Base-by-base conservation (phyloP, 2,888 invertebrate species). In the Ornithoptera priamus region DNA sequence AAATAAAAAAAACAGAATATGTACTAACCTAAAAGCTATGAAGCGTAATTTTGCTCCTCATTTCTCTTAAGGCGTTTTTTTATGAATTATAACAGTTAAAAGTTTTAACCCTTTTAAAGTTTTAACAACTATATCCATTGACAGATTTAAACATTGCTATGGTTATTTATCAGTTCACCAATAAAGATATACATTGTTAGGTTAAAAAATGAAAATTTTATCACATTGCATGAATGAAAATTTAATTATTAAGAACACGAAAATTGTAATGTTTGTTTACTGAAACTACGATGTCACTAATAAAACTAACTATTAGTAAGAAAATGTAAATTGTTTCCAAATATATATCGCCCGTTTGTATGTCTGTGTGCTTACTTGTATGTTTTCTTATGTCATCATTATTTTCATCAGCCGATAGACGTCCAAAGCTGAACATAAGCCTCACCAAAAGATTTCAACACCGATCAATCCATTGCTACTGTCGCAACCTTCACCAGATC, bases 321-420 rank as follows among this genome's bases (percentile, higher is more conserved):
- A n/a, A 64, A 24, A 65, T 61, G 53, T 50, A 24, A 69, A 64
- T 64, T 58, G 68, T 64, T 68, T 61, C 30, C 22, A n/a, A 65
- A 63, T 60, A 24, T 18, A 22, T 67, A 20, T 6, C 2, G 61
- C 53, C 42, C 15, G 24, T n/a, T 59, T 24, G 30, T 30, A 30
- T 30, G 30, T 30, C 30, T 30, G 30, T 42, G 12, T 12, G 7
- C 24, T 1, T 60, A 50, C 15, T 53, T 18, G 53, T 53, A n/a
- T n/a, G n/a, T 5, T 2, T 53, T 53, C 53, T 53, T 53, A 53
- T 8, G n/a, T 53, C 53, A 53, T 53, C n/a, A n/a, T 46, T 15
- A 46, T 46, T 4, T 30, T 5, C 46, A 15, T 15, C 15, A 46
- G 3, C 15, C 46, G 39, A 39, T 10, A 46, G 15, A 46, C 46